Conservation (phyloP, 2,113 vertebrate genomes). For the Anhinga anhinga region DNA sequence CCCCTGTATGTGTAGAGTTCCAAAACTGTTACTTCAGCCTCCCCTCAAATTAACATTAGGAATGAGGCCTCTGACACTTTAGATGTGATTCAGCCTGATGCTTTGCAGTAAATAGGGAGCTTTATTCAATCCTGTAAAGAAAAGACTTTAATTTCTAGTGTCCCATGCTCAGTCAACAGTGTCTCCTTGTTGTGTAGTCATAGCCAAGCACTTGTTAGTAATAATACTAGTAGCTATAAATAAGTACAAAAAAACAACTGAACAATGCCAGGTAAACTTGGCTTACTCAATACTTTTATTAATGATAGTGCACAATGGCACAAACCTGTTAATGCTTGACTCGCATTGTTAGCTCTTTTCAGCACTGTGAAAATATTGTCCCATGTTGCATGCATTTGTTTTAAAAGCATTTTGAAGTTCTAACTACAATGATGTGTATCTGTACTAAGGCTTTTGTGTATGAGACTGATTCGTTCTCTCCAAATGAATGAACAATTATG, state of each 20-base stretch:
- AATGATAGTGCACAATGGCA: too few species aligned
- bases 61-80: background rate
- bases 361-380: background rate
- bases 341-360: background rate
- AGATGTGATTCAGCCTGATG: background rate
- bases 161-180: background rate
- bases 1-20: fast-evolving
- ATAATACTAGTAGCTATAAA: background rate
- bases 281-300: background rate
- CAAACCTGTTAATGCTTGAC: background rate
- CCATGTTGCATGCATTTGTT: background rate
- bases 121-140: background rate
- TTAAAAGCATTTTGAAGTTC: background rate
- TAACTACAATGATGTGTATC: background rate
- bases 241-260: background rate
- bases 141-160: background rate
- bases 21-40: background rate
- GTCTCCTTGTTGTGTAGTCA: background rate
- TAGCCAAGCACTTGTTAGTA: background rate
- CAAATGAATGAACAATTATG: background rate
- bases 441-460: background rate
- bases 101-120: fast-evolving
- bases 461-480: background rate
- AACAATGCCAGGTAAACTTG: background rate
- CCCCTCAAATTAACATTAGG: background rate